These are phyloP conservation scores for Orthochromis indermauri DNA, from an alignment of 2,113 vertebrate species.

Conservation along the genomic window DNA sequence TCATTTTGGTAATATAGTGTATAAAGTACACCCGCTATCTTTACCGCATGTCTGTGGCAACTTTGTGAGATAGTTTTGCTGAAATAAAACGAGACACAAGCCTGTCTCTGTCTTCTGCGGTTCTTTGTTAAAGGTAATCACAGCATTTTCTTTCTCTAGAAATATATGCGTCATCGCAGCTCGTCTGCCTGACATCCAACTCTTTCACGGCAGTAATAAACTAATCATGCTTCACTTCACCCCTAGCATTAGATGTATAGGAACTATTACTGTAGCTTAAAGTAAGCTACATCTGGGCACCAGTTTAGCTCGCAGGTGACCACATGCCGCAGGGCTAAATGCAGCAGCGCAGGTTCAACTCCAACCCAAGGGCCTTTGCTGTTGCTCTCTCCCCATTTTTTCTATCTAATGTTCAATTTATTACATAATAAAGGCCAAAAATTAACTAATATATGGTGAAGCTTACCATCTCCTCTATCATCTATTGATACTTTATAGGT, in stretches of 20 bases:
- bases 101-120: background rate
- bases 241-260: background rate
- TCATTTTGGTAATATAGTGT: fast-evolving
- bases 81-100: background rate
- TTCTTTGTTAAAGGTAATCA: background rate
- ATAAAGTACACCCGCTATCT: fast-evolving
- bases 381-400: background rate
- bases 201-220: background rate
- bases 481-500: background rate
- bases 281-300: background rate
- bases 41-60: background rate
- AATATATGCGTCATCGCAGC: background rate
- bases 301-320: background rate
- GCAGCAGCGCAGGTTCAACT: background rate
- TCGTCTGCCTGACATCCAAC: background rate
- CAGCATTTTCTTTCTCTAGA: background rate
- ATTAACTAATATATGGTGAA: background rate
- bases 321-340: background rate
- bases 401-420: background rate
- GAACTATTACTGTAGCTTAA: background rate
- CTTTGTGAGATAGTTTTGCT: background rate
- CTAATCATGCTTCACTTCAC: background rate
- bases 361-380: background rate
- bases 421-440: background rate
- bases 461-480: background rate